phyloP scores from a whole-genome alignment of 2,888 invertebrate genomes.

The Netelia virgata region DNA sequence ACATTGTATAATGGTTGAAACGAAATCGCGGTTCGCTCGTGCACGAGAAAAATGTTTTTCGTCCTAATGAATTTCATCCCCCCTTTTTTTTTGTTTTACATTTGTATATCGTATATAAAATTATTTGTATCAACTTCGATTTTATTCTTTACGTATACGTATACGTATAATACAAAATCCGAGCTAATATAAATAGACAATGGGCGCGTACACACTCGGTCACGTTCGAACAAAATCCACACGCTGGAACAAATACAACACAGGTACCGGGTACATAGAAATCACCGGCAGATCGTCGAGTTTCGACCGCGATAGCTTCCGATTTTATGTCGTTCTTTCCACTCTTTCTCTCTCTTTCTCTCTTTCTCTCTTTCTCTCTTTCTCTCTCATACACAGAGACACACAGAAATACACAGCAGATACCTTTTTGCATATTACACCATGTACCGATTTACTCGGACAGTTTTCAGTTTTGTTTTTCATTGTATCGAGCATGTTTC shows the following conservation, averaged over 20 bases:
- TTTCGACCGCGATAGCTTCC: constrained; percentile 26
- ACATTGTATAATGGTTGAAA: no score
- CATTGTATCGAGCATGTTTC: background rate
- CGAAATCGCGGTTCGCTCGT: no score
- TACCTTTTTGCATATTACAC: background rate
- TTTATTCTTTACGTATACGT: no score
- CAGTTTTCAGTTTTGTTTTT: background rate
- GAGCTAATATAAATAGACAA: no score
- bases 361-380: background rate
- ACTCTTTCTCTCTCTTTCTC: background rate
- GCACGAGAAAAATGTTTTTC: no score
- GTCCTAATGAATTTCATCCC: no score
- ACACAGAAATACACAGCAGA: no score
- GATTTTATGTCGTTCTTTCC: constrained; percentile 12
- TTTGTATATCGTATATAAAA: no score
- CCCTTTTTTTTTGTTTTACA: no score
- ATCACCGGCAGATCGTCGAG: background rate
- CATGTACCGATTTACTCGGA: background rate
- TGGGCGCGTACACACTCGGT: background rate
- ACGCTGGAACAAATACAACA: background rate
- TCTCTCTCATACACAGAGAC: no score
- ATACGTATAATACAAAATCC: no score
- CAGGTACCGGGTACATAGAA: background rate
- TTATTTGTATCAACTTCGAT: no score
- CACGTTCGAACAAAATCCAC: constrained; percentile 7